phyloP scores from a whole-genome alignment of 2,797 vertebrate genomes.

The Myripristis murdjan region DNA sequence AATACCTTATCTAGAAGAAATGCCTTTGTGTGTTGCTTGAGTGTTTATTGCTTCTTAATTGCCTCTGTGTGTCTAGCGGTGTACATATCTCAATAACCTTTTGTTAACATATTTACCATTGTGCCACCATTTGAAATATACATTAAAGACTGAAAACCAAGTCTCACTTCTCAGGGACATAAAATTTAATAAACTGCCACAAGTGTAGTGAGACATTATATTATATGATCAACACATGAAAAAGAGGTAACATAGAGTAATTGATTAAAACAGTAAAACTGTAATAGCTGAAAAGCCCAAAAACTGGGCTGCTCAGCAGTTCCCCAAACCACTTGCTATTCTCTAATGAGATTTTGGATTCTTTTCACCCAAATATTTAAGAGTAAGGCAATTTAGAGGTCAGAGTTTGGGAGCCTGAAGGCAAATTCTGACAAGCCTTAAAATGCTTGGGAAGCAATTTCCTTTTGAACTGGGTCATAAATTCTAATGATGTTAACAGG shows the following conservation, averaged over 20 bases:
- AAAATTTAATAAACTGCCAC: conserved; percentile 47
- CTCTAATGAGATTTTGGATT: conserved; percentile 80
- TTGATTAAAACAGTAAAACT: conserved; percentile 55
- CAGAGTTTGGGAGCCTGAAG: conserved; percentile 71
- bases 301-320: conserved; percentile 55
- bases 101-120: neutral
- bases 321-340: conserved; percentile 69
- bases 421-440: conserved; percentile 70
- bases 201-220: conserved; percentile 28
- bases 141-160: neutral
- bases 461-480: conserved; percentile 81
- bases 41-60: conserved; percentile 48
- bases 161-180: conserved; percentile 54
- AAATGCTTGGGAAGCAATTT: conserved; percentile 75
- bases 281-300: conserved; percentile 59
- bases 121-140: neutral
- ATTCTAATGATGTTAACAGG: conserved; percentile 81
- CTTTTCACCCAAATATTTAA: conserved; percentile 68
- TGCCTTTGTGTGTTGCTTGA: conserved; percentile 19
- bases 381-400: conserved; percentile 74
- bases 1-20: conserved; percentile 25
- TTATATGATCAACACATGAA: conserved; percentile 55
- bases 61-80: conserved; percentile 25
- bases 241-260: conserved; percentile 37
- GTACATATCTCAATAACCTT: neutral